Evolutionary conservation across 2,888 invertebrate species (phyloP), one percentile per base, ranked within the genome.

Genomic region (Atherix ibis): DNA sequence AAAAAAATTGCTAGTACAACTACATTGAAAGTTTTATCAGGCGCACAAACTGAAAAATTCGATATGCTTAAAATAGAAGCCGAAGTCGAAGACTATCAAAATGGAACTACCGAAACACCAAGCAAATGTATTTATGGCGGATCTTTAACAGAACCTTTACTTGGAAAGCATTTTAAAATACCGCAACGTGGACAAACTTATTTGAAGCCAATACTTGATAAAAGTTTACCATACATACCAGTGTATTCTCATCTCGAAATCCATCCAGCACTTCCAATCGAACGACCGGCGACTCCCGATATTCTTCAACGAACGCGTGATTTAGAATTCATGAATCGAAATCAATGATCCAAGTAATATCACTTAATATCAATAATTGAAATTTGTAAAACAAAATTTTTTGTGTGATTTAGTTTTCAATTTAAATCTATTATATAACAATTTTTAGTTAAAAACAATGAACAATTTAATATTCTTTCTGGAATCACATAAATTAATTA

Each of bases 1-100:
- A 65, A 66, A 44, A 71, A 77, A 52, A 67, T 74, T 16, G 78
- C 75, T 40, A 84, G 83, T 47, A 79, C 71, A 32, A 80, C 80
- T 14, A 83, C 83, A 0, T 64, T 82, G 34, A 76, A 79, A 62
- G 83, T 78, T 48, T 58, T 56, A 46, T 62, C 27, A 4, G 39
- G 41, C n/a, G 34, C 31, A 3, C 28, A 40, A 31, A 39, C 35
- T 26, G 36, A 43, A 32, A 37, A 31, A 29, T 24, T 15, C 10
- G 4, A 3, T 10, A 10, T 5, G 10, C 9, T 34, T 5, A 40
- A 38, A n/a, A 25, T 27, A 16, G 13, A 18, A 8, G 14, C n/a
- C 3, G 14, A 30, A 15, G 15, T 17, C 2, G 28, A 56, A 45
- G 47, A 55, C 42, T 57, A 61, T 33, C 62, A 62, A 49, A 62